Evolutionary conservation across 2,888 invertebrate species (phyloP), one percentile per base, ranked within the genome.

Genomic region (Tipula lateralis): DNA sequence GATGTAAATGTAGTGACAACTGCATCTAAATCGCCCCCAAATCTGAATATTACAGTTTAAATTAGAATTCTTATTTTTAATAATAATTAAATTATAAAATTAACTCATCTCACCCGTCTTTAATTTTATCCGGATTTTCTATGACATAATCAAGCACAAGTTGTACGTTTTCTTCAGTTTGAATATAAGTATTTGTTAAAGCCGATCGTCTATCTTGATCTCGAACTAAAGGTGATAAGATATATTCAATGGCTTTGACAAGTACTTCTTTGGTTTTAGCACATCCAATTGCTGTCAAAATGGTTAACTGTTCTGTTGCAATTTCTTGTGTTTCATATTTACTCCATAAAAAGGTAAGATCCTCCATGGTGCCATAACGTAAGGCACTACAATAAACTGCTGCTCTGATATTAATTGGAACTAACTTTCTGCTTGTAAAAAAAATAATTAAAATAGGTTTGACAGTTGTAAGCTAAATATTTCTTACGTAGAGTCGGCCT

Each of bases 301-400:
- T 91, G 7, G 92, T 89, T 3, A 92, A 91, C 88, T 94, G 93
- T 89, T 96, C 96, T 0, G 94, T 92, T 66, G 94, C 94, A 0
- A 94, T 92, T 44, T 93, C 92, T 84, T 93, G 91, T 0, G 87
- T 88, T 84, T 89, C 87, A 89, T 93, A 96, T 86, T 93, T 92
- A 0, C 91, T 86, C 92, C 94, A 95, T 24, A 95, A 89, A 87
- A 91, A 92, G 0, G 93, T 87, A 92, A 95, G 97, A 86, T 95
- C 93, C 0, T 88, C 88, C n/a, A 88, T 87, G 0, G 90, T 90
- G 0, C 95, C 95, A 34, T 92, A 88, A n/a, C 93, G 92, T 6
- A 97, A 91, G 1, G 92, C 95, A 24, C 92, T 93, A 88, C 96
- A 96, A 89, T 96, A 96, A 0, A 96, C 94, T 84, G 93, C 92